Evolutionary conservation across 2,797 vertebrate genomes (phyloP), one percentile per base, ranked within the genome.

Genomic region (Kryptopterus vitreolus): DNA sequence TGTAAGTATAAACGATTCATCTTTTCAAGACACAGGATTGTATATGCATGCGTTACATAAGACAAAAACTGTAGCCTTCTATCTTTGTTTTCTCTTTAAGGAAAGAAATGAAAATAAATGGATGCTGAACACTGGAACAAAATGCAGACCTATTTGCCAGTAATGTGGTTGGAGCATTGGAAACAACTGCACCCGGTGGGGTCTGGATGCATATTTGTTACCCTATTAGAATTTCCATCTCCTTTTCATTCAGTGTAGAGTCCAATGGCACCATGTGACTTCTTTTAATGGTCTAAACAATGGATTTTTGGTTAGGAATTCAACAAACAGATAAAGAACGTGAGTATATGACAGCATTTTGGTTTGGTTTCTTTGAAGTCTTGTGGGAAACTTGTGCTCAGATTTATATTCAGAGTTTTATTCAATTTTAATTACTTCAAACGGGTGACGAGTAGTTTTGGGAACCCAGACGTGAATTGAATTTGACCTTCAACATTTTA

Each of bases 1-100:
- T 84, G 78, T 87, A 91, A 91, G 83, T 81, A 88, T 85, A 86
- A 92, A 89, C 88, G 92, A 92, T 92, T 90, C 87, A 91, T 93
- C 89, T 91, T 86, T 9, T 55, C 85, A 81, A 88, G 84, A 89
- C 86, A 88, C 79, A 84, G 82, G 69, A 77, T 79, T 87, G 81
- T 87, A 87, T 89, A 90, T 90, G 87, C 86, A 82, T 70, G 78
- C 78, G 68, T 84, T 89, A 85, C 87, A 85, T 63, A 78, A 81
- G 75, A 86, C 88, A 88, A 92, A 90, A 89, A 73, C 85, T 88
- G 89, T 90, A 90, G 90, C 88, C 85, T 91, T 91, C 91, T 87
- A 91, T 92, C 91, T 90, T 89, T 90, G 87, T 84, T 90, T 90
- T 92, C 91, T 89, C 88, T 87, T 89, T 87, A 85, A 81, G 85